Percentiles rank a stretch among this genome's conserved stretches.
These are phyloP conservation scores for Megamerina dolium DNA, from an alignment of 2,888 invertebrate species.

Conservation along the genomic window DNA sequence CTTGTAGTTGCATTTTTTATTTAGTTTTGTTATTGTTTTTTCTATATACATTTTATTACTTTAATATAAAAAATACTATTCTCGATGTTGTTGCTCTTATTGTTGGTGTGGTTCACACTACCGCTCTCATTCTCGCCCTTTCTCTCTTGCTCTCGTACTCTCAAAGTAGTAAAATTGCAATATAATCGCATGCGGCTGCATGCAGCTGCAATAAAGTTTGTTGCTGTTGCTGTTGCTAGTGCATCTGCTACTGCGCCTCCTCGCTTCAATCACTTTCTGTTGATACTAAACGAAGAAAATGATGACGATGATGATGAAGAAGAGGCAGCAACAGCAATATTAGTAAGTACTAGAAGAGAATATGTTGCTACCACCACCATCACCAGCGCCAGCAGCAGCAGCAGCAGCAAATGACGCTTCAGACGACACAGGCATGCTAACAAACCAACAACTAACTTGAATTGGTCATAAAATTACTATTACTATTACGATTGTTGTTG, in stretches of 20 bases:
- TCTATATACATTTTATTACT: conserved; percentile 2
- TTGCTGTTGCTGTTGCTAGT: not conserved
- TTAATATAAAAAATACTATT: conserved; percentile 10
- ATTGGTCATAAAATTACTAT: not conserved
- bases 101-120: not conserved
- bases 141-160: too few species aligned
- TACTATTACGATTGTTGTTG: too few species aligned
- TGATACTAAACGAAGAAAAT: not conserved
- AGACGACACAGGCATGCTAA: not conserved
- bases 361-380: not conserved
- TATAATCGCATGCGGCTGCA: conserved; percentile 8
- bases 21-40: not conserved
- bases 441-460: too few species aligned
- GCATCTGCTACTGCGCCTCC: not conserved
- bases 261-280: too few species aligned
- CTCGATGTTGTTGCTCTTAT: too few species aligned
- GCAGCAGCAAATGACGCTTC: not conserved
- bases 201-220: conserved; percentile 15
- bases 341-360: too few species aligned
- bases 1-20: too few species aligned
- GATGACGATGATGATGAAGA: not conserved
- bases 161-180: conserved; percentile 11
- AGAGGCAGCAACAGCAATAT: too few species aligned
- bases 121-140: not conserved
- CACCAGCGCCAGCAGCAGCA: not conserved